Base-by-base conservation (phyloP, 2,797 vertebrate species). In the Hybognathus amarus region DNA sequence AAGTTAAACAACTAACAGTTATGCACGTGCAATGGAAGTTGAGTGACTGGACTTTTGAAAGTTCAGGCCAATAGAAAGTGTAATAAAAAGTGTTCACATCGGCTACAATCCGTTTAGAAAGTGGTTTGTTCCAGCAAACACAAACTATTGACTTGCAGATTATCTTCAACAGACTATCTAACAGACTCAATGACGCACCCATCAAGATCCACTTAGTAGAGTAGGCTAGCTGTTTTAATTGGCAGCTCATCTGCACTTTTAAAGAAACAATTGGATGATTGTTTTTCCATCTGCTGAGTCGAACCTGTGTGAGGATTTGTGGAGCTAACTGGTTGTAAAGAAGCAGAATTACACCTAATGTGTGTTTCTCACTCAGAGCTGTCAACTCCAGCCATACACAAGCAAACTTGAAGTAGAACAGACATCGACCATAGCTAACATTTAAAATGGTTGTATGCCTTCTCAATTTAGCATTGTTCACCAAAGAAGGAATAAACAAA, bases 301-400 rank as follows among this genome's bases (percentile, higher is more conserved):
- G 6, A 71, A 33, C 12, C 27, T 17, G 61, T 56, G 63, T 15
- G 24, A 68, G 63, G 47, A 59, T 68, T 63, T 83, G 61, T 59
- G 42, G 36, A 15, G 33, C 30, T 75, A 75, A 17, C 30, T 27
- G 22, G 33, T 68, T 76, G 47, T 76, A 83, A 83, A 68, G 36
- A 10, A 42, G 18, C 33, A 0, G n/a, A 75, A 74, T 82, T 66
- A n/a, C 30, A 56, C 54, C 52, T 83, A 76, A 76, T 9, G 50
- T 83, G 80, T 17, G 70, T 76, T 83, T 83, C 47, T 56, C 63
- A 76, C 80, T 10, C 36, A n/a, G 47, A 76, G 71, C 80, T 75
- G 80, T 82, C 71, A 82, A 38, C n/a, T 9, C 5, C 45, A 36
- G 61, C 12, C 2, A 2, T n/a, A 56, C 2, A 47, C 45, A 47